These are phyloP conservation scores for Drosophila cardini DNA, from an alignment of 1,140 invertebrate genomes.

Conservation along the genomic window DNA sequence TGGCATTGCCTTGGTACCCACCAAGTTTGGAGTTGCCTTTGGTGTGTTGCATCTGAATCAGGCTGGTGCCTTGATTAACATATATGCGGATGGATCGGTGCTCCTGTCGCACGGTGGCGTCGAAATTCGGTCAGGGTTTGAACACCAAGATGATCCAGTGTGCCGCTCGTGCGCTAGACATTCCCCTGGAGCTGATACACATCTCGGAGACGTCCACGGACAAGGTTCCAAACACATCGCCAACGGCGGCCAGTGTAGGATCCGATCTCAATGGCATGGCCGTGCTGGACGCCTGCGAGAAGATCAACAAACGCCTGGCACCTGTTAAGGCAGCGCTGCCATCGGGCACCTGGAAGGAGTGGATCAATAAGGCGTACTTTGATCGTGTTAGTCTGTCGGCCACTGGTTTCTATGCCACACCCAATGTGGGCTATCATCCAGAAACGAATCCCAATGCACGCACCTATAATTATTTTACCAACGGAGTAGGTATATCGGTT, in stretches of 20 bases:
- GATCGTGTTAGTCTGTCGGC: constrained; percentile 93
- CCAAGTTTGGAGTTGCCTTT: constrained; percentile 96
- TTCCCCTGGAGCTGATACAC: constrained; percentile 92
- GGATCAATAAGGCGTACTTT: constrained; percentile 93
- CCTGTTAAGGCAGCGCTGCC: constrained; percentile 92
- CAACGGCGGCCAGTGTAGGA: constrained; percentile 95
- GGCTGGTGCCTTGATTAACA: constrained; percentile 93
- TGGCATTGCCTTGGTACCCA: constrained; percentile 94
- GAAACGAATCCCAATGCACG: constrained; percentile 88
- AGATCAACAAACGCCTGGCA: constrained; percentile 90
- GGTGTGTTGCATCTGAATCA: constrained; percentile 93
- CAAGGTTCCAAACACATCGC: constrained; percentile 97
- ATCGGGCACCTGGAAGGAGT: constrained; percentile 93
- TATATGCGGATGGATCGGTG: constrained; percentile 97
- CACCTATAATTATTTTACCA: constrained; percentile 93
- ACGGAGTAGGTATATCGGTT: constrained; percentile 91
- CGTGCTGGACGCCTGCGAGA: constrained; percentile 93
- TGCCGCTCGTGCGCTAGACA: constrained; percentile 90
- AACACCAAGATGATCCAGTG: constrained; percentile 98
- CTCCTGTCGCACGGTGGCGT: constrained; percentile 95
- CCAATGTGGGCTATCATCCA: constrained; percentile 91
- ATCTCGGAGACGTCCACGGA: constrained; percentile 95
- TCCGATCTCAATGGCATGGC: constrained; percentile 99
- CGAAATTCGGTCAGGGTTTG: constrained; percentile 98
- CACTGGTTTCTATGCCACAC: constrained; percentile 94